A percentile compares a stretch with the other conserved stretches of the same genome.
Conservation (phyloP, 2,797 vertebrate species). For the Trachurus trachurus region DNA sequence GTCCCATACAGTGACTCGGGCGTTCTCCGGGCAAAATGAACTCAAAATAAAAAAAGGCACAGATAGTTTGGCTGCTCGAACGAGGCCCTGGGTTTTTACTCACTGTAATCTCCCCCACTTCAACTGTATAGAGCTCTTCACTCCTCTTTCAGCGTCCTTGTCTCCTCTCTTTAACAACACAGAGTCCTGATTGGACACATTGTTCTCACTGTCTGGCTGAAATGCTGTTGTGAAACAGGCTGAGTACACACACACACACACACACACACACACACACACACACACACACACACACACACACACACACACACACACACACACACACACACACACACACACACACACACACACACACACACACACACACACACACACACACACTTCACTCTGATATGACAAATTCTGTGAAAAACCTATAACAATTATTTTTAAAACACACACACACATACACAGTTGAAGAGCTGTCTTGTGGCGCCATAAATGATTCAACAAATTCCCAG, state of each 20-base stretch:
- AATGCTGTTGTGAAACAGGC: constrained; percentile 4
- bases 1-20: constrained; percentile 28
- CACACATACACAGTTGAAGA: not conserved
- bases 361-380: not conserved
- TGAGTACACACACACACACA: not conserved
- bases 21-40: constrained; percentile 40
- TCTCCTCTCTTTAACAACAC: constrained; percentile 32
- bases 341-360: not conserved
- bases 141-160: constrained; percentile 39
- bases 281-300: too few species aligned
- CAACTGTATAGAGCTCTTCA: constrained; percentile 38
- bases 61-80: constrained; percentile 56
- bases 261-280: too few species aligned
- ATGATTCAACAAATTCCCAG: constrained; percentile 34
- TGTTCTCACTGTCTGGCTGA: constrained; percentile 17
- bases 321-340: not conserved
- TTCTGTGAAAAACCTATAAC: constrained; percentile 31
- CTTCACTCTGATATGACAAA: constrained; percentile 5
- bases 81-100: constrained; percentile 44
- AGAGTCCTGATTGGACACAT: constrained; percentile 15
- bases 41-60: constrained; percentile 45
- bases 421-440: not conserved
- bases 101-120: constrained; percentile 44
- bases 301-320: not conserved
- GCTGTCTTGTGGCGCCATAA: constrained; percentile 14